Evolutionary conservation across 2,888 invertebrate species (phyloP).

Genomic region (Phaonia tiefii): DNA sequence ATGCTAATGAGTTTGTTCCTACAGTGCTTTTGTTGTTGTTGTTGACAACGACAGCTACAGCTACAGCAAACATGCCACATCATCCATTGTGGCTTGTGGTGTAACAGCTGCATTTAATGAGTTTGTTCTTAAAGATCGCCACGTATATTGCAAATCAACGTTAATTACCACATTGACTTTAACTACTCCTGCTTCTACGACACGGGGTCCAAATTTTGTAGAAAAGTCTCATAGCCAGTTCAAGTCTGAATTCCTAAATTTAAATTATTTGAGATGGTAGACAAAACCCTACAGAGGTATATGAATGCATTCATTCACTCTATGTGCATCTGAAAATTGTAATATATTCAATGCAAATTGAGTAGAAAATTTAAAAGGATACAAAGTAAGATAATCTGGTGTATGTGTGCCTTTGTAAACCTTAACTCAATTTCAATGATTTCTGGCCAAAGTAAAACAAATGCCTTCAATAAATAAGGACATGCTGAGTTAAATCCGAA

Average conservation of each 20-base stretch:
- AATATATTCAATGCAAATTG: conserved; percentile 33
- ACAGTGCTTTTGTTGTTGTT: conserved; percentile 8
- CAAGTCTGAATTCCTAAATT: no score
- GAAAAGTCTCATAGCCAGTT: conserved; percentile 9
- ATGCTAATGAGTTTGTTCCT: conserved; percentile 24
- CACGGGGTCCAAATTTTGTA: conserved; percentile 12
- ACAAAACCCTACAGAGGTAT: not conserved
- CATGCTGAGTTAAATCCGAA: conserved; percentile 39
- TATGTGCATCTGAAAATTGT: not conserved
- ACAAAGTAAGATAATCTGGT: conserved; percentile 36
- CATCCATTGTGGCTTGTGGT: conserved; percentile 26
- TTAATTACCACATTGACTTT: conserved; percentile 13
- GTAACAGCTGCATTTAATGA: conserved; percentile 32
- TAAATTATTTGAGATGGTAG: not conserved
- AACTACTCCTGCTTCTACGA: no score
- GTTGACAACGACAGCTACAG: not conserved
- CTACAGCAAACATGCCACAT: conserved; percentile 15
- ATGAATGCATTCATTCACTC: conserved; percentile 1
- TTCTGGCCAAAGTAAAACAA: conserved; percentile 59
- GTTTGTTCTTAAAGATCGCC: conserved; percentile 25
- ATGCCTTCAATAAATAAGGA: conserved; percentile 60
- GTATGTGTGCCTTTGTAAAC: conserved; percentile 30
- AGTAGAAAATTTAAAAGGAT: conserved; percentile 33
- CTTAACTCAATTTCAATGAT: conserved; percentile 57
- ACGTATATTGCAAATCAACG: conserved; percentile 19